Evolutionary conservation across 2,888 invertebrate species (phyloP).

Genomic region (Phymatocera aterrima): DNA sequence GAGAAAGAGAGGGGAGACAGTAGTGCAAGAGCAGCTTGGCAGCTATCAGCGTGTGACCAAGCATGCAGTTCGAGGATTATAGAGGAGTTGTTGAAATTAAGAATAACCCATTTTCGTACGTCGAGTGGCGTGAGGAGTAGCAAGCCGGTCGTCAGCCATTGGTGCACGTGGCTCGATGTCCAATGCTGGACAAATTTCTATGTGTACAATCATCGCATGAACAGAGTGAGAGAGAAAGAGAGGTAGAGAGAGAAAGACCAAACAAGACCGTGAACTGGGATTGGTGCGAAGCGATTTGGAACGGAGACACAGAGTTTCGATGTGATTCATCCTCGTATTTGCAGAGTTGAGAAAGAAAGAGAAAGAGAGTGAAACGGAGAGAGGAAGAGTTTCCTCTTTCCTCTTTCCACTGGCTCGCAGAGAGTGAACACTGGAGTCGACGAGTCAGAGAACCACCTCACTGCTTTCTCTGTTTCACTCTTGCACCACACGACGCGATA

Average conservation of each 20-base stretch:
- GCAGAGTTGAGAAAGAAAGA: constrained; percentile 14
- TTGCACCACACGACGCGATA: not conserved
- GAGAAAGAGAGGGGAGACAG: not conserved
- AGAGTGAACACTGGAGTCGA: not conserved
- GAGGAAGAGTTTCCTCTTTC: constrained; percentile 48
- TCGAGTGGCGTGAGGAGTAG: not conserved
- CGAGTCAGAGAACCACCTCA: not conserved
- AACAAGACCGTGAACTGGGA: not conserved
- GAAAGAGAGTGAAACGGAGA: constrained; percentile 32
- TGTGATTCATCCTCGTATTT: constrained; percentile 43
- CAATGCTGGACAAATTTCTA: not conserved
- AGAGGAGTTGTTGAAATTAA: constrained; percentile 12
- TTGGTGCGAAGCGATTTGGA: constrained; percentile 26
- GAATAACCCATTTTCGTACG: not conserved
- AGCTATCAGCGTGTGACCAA: not conserved
- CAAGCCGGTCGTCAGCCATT: no score
- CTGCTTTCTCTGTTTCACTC: constrained; percentile 44
- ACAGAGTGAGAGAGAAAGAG: not conserved
- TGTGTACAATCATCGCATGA: not conserved
- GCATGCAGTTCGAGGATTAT: constrained; percentile 26
- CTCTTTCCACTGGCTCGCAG: not conserved
- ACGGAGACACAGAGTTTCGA: constrained; percentile 37
- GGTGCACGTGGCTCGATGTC: constrained; percentile 17
- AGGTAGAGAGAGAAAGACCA: not conserved
- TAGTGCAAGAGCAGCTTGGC: not conserved